phyloP scores from a whole-genome alignment of 2,113 vertebrate genomes.

The Toxostoma redivivum region DNA sequence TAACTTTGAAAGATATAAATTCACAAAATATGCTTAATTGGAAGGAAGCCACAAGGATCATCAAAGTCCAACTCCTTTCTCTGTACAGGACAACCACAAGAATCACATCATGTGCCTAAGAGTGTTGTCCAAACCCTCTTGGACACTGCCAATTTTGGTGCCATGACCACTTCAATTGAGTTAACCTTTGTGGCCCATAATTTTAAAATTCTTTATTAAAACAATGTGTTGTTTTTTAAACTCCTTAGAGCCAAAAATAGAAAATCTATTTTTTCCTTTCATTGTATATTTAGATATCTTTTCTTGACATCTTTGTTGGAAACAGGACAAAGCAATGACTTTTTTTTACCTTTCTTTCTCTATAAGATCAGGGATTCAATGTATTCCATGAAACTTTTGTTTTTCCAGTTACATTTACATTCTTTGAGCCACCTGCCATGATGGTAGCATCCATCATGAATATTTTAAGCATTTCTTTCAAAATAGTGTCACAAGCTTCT shows the following conservation, averaged over 20 bases:
- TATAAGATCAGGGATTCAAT: neutral
- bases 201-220: neutral
- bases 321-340: neutral
- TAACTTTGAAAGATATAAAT: neutral
- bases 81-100: neutral
- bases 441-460: neutral
- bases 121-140: neutral
- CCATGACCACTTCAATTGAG: rapidly evolving
- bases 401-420: neutral
- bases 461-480: neutral
- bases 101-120: neutral
- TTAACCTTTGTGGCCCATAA: neutral
- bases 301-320: neutral
- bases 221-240: neutral
- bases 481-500: neutral
- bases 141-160: neutral
- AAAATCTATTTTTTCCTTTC: neutral
- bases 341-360: neutral
- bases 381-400: neutral
- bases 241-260: neutral
- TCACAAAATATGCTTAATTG: neutral
- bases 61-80: rapidly evolving
- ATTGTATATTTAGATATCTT: neutral
- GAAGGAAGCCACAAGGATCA: neutral
- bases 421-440: neutral